Base-by-base conservation (phyloP, 2,113 vertebrate genomes). In the Brienomyrus brachyistius region DNA sequence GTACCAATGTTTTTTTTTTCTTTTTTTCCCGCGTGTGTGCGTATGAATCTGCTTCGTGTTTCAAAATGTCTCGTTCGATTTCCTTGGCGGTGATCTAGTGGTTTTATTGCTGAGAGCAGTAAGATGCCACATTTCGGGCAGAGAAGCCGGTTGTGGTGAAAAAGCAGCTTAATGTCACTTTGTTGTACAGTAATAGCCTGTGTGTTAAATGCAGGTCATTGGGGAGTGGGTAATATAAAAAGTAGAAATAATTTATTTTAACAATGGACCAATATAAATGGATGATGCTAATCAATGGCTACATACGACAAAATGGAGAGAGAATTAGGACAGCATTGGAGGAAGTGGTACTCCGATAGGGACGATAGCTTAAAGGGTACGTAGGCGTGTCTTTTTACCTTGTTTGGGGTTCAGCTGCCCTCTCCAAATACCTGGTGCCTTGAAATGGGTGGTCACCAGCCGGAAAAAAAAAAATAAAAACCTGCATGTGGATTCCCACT, bases 161-260 rank as follows among this genome's bases (percentile, higher is more conserved):
- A 94, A 91, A 90, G 70, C 35, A 88, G 48, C 31, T 70, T 88
- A 90, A 90, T 86, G 82, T 91, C 88, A 80, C 31, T 51, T 84
- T 86, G 5, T 66, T 91, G 91, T 92, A 92, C 84, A 92, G 90
- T 91, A 74, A 91, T 90, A 90, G 52, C 88, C 90, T 86, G 88
- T 85, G 89, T 70, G 89, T 86, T 92, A 90, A 92, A 92, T 93
- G 93, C 93, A 92, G 93, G 93, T 93, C 92, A 94, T 92, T 56
- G 91, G 88, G 88, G 93, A 93, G 88, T 15, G 93, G 92, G 93
- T 85, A 94, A 94, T 93, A 93, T 93, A 89, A 94, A 70, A 70
- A 11, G 95, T 96, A 96, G 93, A 95, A 94, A 96, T 96, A 96
- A 96, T 96, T 96, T 96, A 96, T 89, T 96, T 96, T 94, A 95